These are phyloP conservation scores for Bos indicus DNA, from an alignment of 2,113 vertebrate species.

Conservation along the genomic window DNA sequence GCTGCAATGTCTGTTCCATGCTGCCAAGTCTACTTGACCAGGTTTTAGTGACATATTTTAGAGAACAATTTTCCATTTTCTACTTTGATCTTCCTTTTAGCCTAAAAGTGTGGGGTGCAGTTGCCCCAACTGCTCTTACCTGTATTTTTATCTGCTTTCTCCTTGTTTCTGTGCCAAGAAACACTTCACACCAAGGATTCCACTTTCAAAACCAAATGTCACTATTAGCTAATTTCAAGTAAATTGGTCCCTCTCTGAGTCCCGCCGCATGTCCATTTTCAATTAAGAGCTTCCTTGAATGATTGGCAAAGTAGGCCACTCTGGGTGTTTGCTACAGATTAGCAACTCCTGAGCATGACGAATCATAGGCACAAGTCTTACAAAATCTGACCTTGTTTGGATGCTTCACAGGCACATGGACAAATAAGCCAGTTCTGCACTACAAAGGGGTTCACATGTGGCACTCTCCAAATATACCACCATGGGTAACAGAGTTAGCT, in stretches of 20 bases:
- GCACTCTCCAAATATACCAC: neutral
- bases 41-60: constrained; percentile 35
- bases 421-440: neutral
- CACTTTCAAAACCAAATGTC: constrained; percentile 23
- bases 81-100: neutral
- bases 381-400: neutral
- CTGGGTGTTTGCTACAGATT: neutral
- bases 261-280: neutral
- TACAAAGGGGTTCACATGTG: neutral
- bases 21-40: neutral
- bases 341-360: neutral
- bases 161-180: neutral
- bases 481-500: neutral
- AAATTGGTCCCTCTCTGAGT: neutral
- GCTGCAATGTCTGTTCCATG: neutral
- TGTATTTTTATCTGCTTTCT: neutral
- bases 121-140: neutral
- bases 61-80: neutral
- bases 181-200: neutral
- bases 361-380: neutral
- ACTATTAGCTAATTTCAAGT: neutral
- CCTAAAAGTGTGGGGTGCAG: neutral
- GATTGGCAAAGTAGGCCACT: neutral
- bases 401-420: neutral
- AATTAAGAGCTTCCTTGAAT: constrained; percentile 3